Conservation (phyloP, 2,113 vertebrate species). For the Anolis carolinensis region DNA sequence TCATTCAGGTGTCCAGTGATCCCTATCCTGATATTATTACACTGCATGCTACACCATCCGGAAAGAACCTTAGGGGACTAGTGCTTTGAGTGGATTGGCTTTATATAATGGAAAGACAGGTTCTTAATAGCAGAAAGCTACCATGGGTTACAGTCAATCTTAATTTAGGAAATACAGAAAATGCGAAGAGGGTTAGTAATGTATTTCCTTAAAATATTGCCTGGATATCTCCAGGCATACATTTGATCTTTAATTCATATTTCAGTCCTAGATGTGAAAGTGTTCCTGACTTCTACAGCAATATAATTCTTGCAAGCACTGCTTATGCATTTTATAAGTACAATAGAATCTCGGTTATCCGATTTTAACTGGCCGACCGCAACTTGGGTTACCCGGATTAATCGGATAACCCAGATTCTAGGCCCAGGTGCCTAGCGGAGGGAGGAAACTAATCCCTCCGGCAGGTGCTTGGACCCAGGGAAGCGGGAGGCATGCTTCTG, state of each 20-base stretch:
- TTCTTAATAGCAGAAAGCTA: constrained; percentile 52
- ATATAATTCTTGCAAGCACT: no score
- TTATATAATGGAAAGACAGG: constrained; percentile 61
- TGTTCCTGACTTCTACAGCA: not conserved
- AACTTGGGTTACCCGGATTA: no score
- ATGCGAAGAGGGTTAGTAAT: not conserved
- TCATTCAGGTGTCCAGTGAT: constrained; percentile 57
- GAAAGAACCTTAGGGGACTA: constrained; percentile 57
- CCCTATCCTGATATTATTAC: constrained; percentile 63
- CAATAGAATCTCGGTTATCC: no score
- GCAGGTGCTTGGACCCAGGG: no score
- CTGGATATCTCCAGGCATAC: not conserved
- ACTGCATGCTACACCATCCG: constrained; percentile 22
- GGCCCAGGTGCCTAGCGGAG: no score
- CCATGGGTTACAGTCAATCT: constrained; percentile 40
- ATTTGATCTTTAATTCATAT: not conserved
- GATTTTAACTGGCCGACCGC: no score
- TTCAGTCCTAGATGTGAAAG: not conserved
- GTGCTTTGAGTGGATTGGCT: constrained; percentile 55
- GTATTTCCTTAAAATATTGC: not conserved
- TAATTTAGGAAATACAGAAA: not conserved
- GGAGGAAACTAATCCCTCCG: no score
- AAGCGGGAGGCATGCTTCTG: no score
- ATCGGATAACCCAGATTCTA: no score
- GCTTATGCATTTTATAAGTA: no score